These are phyloP conservation scores for Apamea crenata DNA, from an alignment of 2,888 invertebrate species.

Conservation along the genomic window DNA sequence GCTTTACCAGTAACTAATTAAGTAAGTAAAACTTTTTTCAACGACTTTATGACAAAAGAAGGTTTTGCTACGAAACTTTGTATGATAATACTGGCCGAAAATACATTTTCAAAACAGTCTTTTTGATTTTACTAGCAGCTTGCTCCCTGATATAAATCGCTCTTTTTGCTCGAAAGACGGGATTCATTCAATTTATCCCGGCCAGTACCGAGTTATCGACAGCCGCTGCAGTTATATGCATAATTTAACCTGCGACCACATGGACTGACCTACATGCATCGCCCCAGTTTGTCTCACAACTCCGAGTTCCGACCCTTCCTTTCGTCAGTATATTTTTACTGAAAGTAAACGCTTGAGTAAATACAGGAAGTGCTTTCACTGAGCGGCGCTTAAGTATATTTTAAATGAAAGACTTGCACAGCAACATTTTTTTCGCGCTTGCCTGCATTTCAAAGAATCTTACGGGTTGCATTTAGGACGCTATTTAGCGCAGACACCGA, in stretches of 20 bases:
- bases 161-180: constrained; percentile 36
- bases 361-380: constrained; percentile 59
- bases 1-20: background rate
- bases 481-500: constrained; percentile 27
- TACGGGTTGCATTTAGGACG: constrained; percentile 39
- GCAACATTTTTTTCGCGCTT: constrained; percentile 59
- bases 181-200: constrained; percentile 54
- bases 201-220: constrained; percentile 59
- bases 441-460: constrained; percentile 57
- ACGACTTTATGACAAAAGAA: background rate
- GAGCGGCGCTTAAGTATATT: constrained; percentile 47
- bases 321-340: constrained; percentile 64
- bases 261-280: constrained; percentile 66
- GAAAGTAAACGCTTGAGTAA: constrained; percentile 59
- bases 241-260: constrained; percentile 69
- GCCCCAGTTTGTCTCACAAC: constrained; percentile 68
- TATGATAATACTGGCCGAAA: background rate
- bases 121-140: background rate
- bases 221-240: constrained; percentile 70
- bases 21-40: background rate
- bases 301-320: constrained; percentile 60
- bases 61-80: too few species aligned
- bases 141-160: constrained; percentile 10
- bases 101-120: background rate
- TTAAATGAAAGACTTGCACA: constrained; percentile 50